These are phyloP conservation scores for Anguilla rostrata DNA, from an alignment of 2,113 vertebrate genomes.

Conservation along the genomic window DNA sequence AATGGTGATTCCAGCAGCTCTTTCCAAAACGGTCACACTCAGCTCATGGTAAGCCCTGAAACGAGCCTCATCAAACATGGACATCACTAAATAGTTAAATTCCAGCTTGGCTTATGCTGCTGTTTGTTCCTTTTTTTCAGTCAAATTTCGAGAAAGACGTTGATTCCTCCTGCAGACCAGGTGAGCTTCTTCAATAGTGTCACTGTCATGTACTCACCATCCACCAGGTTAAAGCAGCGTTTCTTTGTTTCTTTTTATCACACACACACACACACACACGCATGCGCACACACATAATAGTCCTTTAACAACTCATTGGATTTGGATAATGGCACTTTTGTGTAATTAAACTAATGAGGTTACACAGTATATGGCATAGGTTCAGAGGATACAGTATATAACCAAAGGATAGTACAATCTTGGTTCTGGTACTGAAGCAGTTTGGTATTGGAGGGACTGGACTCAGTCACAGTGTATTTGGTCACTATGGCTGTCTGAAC, in stretches of 20 bases:
- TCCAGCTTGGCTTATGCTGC: conserved; percentile 16
- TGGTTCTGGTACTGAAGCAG: background rate
- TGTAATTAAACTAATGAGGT: background rate
- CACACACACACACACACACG: no score
- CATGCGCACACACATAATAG: background rate
- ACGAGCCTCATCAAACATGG: background rate
- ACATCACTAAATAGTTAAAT: background rate
- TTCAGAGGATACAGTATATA: no score
- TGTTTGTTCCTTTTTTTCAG: conserved; percentile 67
- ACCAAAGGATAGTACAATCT: background rate
- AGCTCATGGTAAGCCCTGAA: conserved; percentile 82
- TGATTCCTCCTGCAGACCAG: conserved; percentile 92
- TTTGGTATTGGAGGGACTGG: background rate
- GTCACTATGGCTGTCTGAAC: background rate
- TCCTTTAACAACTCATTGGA: background rate
- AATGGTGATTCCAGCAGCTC: conserved; percentile 95
- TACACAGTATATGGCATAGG: background rate
- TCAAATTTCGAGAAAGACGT: conserved; percentile 97
- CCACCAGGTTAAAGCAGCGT: no score
- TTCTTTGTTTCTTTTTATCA: no score
- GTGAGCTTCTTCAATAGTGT: conserved; percentile 66
- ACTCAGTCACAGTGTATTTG: background rate
- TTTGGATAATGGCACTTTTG: background rate
- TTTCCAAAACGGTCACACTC: conserved; percentile 91
- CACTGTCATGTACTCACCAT: no score